A percentile compares a stretch with the other conserved stretches of the same genome.
Evolutionary conservation across 2,888 invertebrate genomes (phyloP).

Genomic region (Leptinotarsa tumamoca): DNA sequence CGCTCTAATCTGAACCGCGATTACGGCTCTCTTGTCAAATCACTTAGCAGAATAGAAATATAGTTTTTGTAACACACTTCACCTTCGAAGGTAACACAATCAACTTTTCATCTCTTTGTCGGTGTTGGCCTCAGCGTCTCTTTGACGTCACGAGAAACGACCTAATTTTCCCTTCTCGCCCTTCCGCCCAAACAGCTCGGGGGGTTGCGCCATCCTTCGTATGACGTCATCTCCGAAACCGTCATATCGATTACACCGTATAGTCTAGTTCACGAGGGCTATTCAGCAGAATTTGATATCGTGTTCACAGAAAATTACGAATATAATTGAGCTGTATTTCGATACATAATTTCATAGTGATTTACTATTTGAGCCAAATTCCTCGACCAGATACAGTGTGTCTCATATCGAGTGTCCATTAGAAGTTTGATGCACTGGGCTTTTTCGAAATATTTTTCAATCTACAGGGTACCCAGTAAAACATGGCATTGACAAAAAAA

Average conservation of each 20-base stretch:
- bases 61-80: background rate
- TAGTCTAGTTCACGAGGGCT: background rate
- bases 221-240: conserved; percentile 37
- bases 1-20: conserved; percentile 1
- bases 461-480: too few relatives aligned
- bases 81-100: background rate
- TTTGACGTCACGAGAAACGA: conserved; percentile 34
- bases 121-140: conserved; percentile 1
- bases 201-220: conserved; percentile 14
- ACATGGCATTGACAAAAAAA: too few relatives aligned
- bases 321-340: too few relatives aligned
- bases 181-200: conserved; percentile 1
- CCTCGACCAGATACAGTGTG: too few relatives aligned
- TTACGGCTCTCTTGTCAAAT: background rate
- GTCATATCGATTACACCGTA: conserved; percentile 37
- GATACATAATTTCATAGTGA: too few relatives aligned
- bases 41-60: background rate
- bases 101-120: conserved; percentile 3
- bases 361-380: too few relatives aligned
- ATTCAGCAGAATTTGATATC: too few relatives aligned
- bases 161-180: conserved; percentile 26
- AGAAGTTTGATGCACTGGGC: too few relatives aligned
- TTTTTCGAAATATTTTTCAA: too few relatives aligned
- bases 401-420: too few relatives aligned
- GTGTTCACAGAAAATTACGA: too few relatives aligned